A percentile compares a stretch with the other conserved stretches of the same genome.
These are phyloP conservation scores for Globicephala melas DNA, from an alignment of 2,113 vertebrate species.

Conservation along the genomic window DNA sequence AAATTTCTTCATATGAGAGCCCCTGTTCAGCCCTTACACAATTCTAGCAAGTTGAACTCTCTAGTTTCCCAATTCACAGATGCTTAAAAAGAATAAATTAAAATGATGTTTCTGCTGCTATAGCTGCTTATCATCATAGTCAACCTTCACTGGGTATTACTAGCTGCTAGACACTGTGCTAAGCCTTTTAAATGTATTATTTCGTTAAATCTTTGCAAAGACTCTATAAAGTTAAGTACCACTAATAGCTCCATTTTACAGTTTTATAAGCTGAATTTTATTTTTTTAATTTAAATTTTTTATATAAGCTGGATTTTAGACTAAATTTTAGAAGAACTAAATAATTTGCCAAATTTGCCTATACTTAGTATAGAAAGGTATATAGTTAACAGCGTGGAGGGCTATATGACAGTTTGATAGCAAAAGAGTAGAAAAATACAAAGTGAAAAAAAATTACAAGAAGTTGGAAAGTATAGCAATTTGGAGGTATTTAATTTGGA, in stretches of 20 bases:
- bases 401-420: background rate
- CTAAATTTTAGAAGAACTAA: slow-evolving; percentile 1
- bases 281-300: too few relatives aligned
- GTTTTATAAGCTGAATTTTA: slow-evolving; percentile 32
- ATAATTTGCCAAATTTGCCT: slow-evolving; percentile 1
- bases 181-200: slow-evolving; percentile 13
- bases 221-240: background rate
- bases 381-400: background rate
- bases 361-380: background rate
- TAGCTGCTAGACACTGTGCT: background rate
- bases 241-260: slow-evolving; percentile 11
- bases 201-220: slow-evolving; percentile 4
- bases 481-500: background rate
- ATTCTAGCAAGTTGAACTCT: background rate
- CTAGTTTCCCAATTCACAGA: background rate
- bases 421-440: background rate
- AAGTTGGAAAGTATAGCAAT: background rate
- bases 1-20: background rate
- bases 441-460: background rate
- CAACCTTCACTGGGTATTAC: background rate
- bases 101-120: background rate
- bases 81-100: slow-evolving; percentile 25
- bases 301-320: slow-evolving; percentile 13
- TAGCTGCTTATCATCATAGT: background rate
- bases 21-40: background rate